Evolutionary conservation across 2,113 vertebrate species (phyloP), one percentile per base, ranked within the genome.

Genomic region (Seriola quinqueradiata): DNA sequence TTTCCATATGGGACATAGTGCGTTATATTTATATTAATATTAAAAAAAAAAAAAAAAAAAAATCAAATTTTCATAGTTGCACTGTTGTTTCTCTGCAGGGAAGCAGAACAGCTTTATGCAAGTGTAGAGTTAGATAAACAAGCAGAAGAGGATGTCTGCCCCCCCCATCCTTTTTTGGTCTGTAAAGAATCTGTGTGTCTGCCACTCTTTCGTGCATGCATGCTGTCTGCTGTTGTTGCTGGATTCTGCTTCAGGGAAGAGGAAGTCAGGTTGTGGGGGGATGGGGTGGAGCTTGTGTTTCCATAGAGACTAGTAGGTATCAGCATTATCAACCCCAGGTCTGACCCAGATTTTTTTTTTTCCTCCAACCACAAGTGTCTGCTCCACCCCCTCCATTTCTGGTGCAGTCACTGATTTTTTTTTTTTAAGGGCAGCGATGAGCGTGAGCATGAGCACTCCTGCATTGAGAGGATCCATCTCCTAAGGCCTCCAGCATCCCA

Each of bases 321-420:
- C 86, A 86, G 90, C 83, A 72, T 89, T 92, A 79, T 93, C 87
- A 91, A 89, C 72, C 68, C 66, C 75, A 82, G 70, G 75, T 91
- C 87, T 95, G 94, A 94, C 93, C 94, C 90, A 94, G 89, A 88
- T 95, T 89, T 89, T 73, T 79, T 69, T 0, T 94, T 88, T 87
- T 74, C 75, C 69, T 77, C 84, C 82, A 89, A 90, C 77, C 79
- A 85, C 74, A 69, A 77, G 68, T 89, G 79, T 70, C 0, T 2
- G 57, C 70, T 9, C 81, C 63, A 5, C 0, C 71, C 44, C 36
- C n/a, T 55, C 16, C 50, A 19, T 58, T 12, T 21, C 23, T 70
- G 50, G 32, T 82, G n/a, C 82, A 77, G 48, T 67, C 78, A 77
- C 17, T 75, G 61, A 75, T 82, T 82, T 50, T 50, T 50, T 50